These are phyloP conservation scores for Battus philenor DNA, from an alignment of 1,140 invertebrate species.

Conservation along the genomic window DNA sequence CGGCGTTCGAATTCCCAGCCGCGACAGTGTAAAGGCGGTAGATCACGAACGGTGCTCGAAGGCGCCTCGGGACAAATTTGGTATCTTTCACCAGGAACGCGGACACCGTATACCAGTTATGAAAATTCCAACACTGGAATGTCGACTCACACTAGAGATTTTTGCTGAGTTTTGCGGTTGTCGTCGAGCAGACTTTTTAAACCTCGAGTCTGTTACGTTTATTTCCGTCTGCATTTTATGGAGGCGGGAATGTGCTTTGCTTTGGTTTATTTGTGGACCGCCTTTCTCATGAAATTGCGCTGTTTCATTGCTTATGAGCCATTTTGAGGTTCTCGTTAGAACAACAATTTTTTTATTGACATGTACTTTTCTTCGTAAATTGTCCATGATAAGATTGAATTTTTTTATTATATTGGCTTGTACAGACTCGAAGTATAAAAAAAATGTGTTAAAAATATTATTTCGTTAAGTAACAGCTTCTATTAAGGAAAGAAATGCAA, in stretches of 20 bases:
- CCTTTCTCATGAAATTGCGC: slow-evolving; percentile 66
- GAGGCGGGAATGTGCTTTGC: slow-evolving; percentile 61
- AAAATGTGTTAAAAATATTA: too few relatives aligned
- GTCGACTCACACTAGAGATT: slow-evolving; percentile 61
- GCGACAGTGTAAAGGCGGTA: slow-evolving; percentile 17
- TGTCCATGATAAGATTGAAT: slow-evolving; percentile 34
- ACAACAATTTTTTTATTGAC: slow-evolving; percentile 54
- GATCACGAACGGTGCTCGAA: slow-evolving; percentile 35
- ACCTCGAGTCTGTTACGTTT: slow-evolving; percentile 57
- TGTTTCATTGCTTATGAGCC: slow-evolving; percentile 67
- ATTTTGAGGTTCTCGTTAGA: slow-evolving; percentile 61
- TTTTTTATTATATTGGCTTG: too few relatives aligned
- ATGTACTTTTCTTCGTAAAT: slow-evolving; percentile 51
- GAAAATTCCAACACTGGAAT: slow-evolving; percentile 69
- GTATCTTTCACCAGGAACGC: slow-evolving; percentile 49
- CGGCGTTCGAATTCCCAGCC: slow-evolving; percentile 15
- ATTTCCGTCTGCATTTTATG: slow-evolving; percentile 68
- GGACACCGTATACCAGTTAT: slow-evolving; percentile 53
- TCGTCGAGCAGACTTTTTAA: slow-evolving; percentile 59
- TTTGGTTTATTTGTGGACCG: slow-evolving; percentile 66
- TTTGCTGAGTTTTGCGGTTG: slow-evolving; percentile 62
- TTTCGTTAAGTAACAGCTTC: slow-evolving; percentile 25
- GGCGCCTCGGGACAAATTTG: slow-evolving; percentile 50
- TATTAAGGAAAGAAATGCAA: slow-evolving; percentile 38
- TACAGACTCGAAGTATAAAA: too few relatives aligned